Evolutionary conservation across 2,888 invertebrate species (phyloP).

Genomic region (Geophilus truncorum): DNA sequence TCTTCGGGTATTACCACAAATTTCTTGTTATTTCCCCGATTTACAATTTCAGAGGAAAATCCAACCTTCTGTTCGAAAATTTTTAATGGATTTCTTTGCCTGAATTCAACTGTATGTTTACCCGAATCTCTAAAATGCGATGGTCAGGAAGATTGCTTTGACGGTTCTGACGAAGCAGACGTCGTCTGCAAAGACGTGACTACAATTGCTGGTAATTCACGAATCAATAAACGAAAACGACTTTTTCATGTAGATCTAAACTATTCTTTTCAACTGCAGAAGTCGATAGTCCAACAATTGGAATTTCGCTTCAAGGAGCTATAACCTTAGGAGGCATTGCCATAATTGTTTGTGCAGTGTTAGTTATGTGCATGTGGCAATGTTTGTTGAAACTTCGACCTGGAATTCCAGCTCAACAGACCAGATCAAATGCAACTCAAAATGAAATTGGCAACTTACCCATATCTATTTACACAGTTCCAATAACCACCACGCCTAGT

Average conservation of each 20-base stretch:
- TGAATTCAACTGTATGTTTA: not conserved
- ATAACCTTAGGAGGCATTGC: not conserved
- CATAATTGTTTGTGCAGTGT: constrained; percentile 3
- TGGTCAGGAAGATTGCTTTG: not conserved
- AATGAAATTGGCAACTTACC: not conserved
- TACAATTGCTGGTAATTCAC: not conserved
- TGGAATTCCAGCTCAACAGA: not conserved
- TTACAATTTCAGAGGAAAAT: not conserved
- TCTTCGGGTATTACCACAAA: no score
- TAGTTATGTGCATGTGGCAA: not conserved
- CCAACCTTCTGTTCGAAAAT: not conserved
- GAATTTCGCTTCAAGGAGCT: not conserved
- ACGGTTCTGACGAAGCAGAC: not conserved
- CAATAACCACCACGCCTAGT: not conserved
- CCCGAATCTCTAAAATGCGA: not conserved
- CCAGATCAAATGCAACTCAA: not conserved
- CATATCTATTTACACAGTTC: not conserved
- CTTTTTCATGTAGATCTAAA: no score
- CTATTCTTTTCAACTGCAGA: no score
- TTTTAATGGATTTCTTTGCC: not conserved
- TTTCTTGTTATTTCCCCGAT: no score
- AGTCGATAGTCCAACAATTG: not conserved
- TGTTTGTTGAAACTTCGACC: not conserved
- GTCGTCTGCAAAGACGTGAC: not conserved
- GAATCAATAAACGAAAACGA: not conserved